Percentiles rank a stretch among this genome's conserved stretches.
phyloP scores from a whole-genome alignment of 2,797 vertebrate genomes.

The Myotis vivesi region DNA sequence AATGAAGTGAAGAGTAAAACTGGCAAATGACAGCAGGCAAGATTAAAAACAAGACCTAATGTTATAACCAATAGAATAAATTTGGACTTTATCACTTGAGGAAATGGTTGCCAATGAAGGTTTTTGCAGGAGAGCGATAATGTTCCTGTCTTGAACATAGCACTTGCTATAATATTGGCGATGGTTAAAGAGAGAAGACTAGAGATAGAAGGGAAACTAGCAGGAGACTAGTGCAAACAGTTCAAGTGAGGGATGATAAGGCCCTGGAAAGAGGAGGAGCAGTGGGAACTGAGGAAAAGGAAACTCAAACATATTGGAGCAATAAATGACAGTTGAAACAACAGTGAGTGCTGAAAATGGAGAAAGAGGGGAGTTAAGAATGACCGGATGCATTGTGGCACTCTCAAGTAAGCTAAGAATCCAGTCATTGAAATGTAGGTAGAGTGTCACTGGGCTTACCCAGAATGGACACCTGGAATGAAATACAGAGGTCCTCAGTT shows the following conservation, averaged over 20 bases:
- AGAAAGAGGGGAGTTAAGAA: neutral
- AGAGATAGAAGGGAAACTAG: neutral
- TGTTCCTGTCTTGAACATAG: neutral
- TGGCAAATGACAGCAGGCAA: neutral
- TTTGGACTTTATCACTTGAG: neutral
- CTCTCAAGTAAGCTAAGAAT: neutral
- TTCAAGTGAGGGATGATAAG: neutral
- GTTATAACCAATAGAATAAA: neutral
- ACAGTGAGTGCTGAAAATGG: neutral
- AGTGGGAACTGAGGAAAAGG: neutral
- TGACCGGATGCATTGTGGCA: accelerated
- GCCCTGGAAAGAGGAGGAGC: neutral
- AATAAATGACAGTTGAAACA: neutral
- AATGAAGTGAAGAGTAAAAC: neutral
- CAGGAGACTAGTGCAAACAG: neutral
- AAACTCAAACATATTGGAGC: neutral
- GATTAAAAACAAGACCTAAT: neutral
- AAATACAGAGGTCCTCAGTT: neutral
- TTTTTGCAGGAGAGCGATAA: neutral
- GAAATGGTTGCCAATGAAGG: neutral
- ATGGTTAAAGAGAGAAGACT: neutral
- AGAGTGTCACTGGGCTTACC: neutral
- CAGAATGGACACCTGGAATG: neutral
- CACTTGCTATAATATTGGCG: neutral
- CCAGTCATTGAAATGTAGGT: neutral